Evolutionary conservation across 2,888 invertebrate genomes (phyloP), one percentile per base, ranked within the genome.

Genomic region (Acleris cristana): DNA sequence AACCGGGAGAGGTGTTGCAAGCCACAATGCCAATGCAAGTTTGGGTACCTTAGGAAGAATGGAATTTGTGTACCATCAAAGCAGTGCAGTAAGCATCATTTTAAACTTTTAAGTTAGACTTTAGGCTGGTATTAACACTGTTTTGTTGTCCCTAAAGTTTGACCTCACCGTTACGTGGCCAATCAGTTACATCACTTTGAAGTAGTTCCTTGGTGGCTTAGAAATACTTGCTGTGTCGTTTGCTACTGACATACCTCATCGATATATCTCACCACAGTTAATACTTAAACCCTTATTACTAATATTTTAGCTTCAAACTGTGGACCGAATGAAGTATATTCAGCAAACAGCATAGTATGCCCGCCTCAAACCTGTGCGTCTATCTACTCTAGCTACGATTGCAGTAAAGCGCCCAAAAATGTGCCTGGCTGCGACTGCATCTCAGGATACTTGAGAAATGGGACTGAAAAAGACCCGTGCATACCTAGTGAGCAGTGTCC

Each of bases 351-450:
- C 16, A 40, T 59, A 30, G 58, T 21, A 6, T 71, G 71, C n/a
- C 71, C 71, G 4, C 69, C 71, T 1, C 71, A 70, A 66, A 70
- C 69, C 4, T 71, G 70, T 21, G 55, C 49, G 16, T 64, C 69
- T 16, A 40, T 54, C 26, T 56, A 65, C 53, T 19, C 67, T 10
- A 4, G 14, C 19, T 71, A 70, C 21, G 12, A 30, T 21, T 71
- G 71, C 19, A 19, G 2, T 0, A 19, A 30, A 3, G 49, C 34
- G 6, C 0, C 16, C 18, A 44, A 45, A 12, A 48, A 63, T 18
- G 52, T 51, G 18, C 67, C 67, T 0, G 71, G 71, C 14, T 71
- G 71, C 30, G 57, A 71, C 53, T 71, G 71, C n/a, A 65, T 62
- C 8, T 55, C 57, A 12, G 71, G 19, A 12, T 71, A 71, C 45